A percentile compares a stretch with the other conserved stretches of the same genome.
Evolutionary conservation across 2,888 invertebrate species (phyloP).

Genomic region (Amphipyra berbera): DNA sequence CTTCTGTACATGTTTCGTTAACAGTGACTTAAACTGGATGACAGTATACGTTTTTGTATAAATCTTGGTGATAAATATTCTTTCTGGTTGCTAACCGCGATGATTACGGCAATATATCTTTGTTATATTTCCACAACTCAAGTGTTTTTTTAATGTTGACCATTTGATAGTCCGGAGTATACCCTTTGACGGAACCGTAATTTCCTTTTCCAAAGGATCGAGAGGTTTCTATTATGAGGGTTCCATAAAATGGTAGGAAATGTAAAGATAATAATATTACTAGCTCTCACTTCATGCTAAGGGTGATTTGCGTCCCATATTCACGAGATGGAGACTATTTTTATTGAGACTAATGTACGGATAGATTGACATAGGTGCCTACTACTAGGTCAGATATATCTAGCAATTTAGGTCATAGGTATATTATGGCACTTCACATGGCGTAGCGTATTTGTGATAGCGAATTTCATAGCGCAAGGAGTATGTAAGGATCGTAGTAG

Average conservation of each 20-base stretch:
- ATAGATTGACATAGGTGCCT: slow-evolving; percentile 2
- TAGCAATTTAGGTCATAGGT: slow-evolving; percentile 17
- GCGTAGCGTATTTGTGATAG: not conserved
- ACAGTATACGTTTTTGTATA: no score
- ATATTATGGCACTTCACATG: not conserved
- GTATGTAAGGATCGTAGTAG: no score
- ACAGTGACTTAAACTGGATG: no score
- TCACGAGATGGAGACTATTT: slow-evolving; percentile 13
- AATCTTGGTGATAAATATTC: no score
- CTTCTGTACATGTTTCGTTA: no score
- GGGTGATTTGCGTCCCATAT: slow-evolving; percentile 40
- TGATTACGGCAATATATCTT: no score
- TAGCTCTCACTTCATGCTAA: slow-evolving; percentile 53
- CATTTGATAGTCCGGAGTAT: slow-evolving; percentile 53
- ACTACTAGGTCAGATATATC: slow-evolving; percentile 18
- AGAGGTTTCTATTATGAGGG: slow-evolving; percentile 69
- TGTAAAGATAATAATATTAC: slow-evolving; percentile 71
- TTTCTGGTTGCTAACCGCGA: no score
- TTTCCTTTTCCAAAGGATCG: slow-evolving; percentile 66
- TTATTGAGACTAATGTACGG: slow-evolving; percentile 16
- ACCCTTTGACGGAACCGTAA: slow-evolving; percentile 65
- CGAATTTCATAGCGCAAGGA: not conserved
- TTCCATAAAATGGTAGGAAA: slow-evolving; percentile 65
- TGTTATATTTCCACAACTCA: not conserved
- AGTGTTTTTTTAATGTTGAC: slow-evolving; percentile 5